A percentile compares a stretch with the other conserved stretches of the same genome.
These are phyloP conservation scores for Oscheius myriophilus DNA, from an alignment of 2,888 invertebrate species.

Conservation along the genomic window DNA sequence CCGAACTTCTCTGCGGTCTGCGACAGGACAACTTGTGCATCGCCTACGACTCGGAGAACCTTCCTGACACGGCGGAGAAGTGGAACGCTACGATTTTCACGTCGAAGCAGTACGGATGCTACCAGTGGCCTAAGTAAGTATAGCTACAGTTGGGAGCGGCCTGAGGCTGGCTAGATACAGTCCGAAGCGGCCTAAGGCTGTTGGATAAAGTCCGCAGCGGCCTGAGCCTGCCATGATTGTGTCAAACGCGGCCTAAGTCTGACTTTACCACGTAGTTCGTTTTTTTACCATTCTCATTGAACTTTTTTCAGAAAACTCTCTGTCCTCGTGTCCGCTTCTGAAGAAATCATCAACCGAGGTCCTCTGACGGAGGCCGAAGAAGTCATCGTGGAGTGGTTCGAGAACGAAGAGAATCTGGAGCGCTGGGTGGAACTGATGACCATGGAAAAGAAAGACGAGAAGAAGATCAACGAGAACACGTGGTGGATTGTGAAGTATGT, in stretches of 20 bases:
- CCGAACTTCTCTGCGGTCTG: slow-evolving; percentile 23
- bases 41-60: slow-evolving; percentile 47
- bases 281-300: too few relatives aligned
- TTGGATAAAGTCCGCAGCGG: not conserved
- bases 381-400: slow-evolving; percentile 35
- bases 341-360: slow-evolving; percentile 14
- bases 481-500: slow-evolving; percentile 39
- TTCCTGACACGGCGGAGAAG: slow-evolving; percentile 45
- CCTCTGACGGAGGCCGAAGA: slow-evolving; percentile 26
- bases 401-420: slow-evolving; percentile 30
- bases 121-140: slow-evolving; percentile 40
- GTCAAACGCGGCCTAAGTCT: not conserved
- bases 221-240: too few relatives aligned
- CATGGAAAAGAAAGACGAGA: slow-evolving; percentile 21
- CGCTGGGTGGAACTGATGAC: slow-evolving; percentile 20
- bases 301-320: slow-evolving; percentile 25
- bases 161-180: not conserved
- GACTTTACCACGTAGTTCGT: too few relatives aligned
- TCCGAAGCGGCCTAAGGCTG: too few relatives aligned
- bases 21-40: slow-evolving; percentile 34
- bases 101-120: slow-evolving; percentile 39
- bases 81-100: slow-evolving; percentile 47
- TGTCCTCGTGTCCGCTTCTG: slow-evolving; percentile 23
- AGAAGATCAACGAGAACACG: slow-evolving; percentile 15
- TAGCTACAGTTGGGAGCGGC: too few relatives aligned